Percentiles rank a stretch among this genome's conserved stretches.
Conservation (phyloP, 1,140 invertebrate genomes). For the Meloidogyne floridensis region DNA sequence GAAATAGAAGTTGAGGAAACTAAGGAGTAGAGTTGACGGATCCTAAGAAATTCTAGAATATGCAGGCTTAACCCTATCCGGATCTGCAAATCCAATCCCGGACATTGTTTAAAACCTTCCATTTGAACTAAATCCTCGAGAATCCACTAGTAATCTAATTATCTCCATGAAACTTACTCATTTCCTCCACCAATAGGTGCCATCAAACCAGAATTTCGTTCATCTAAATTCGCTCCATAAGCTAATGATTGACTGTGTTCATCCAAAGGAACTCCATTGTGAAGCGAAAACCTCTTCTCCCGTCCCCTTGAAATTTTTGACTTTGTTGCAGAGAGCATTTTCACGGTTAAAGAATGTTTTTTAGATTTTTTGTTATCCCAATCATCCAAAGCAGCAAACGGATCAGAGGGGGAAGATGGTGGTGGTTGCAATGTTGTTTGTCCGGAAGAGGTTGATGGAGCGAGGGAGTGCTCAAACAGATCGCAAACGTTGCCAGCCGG, state of each 20-base stretch:
- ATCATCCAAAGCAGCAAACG: background rate
- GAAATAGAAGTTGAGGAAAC: too few relatives aligned
- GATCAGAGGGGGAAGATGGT: background rate
- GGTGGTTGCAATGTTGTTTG: background rate
- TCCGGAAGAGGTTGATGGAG: background rate
- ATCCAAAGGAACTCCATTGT: constrained; percentile 22
- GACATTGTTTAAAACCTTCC: too few relatives aligned
- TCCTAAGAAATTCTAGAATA: too few relatives aligned
- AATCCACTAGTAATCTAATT: too few relatives aligned
- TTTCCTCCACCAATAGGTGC: background rate
- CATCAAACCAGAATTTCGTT: background rate
- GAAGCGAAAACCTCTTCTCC: constrained; percentile 9
- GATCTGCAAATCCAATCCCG: too few relatives aligned
- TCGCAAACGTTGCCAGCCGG: constrained; percentile 30
- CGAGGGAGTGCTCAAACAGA: constrained; percentile 30
- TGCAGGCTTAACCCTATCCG: too few relatives aligned
- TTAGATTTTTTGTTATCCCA: background rate
- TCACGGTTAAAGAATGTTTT: background rate
- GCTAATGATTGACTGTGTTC: constrained; percentile 10
- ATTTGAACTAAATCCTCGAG: too few relatives aligned
- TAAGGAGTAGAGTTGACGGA: too few relatives aligned
- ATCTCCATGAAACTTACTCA: background rate
- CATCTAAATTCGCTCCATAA: background rate
- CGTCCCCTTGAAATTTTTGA: background rate
- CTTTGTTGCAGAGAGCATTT: background rate